These are phyloP conservation scores for Scaptomyza montana DNA, from an alignment of 1,140 invertebrate species.

Conservation along the genomic window DNA sequence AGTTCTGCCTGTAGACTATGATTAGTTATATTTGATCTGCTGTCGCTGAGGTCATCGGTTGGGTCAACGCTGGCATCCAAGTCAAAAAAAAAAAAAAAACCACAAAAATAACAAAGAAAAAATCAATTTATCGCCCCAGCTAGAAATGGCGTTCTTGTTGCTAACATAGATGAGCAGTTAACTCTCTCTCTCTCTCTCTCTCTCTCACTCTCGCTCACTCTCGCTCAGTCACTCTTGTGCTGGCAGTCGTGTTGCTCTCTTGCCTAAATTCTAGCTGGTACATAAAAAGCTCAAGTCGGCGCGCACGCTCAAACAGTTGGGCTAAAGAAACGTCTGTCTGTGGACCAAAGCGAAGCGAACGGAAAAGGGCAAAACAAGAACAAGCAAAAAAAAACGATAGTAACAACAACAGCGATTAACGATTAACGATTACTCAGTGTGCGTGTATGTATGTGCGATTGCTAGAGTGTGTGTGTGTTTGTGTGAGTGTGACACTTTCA, in stretches of 20 bases:
- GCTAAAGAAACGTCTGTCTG: constrained; percentile 72
- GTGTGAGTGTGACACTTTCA: constrained; percentile 6
- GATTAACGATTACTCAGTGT: not conserved
- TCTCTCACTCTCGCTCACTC: constrained; percentile 1
- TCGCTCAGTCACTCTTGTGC: constrained; percentile 6
- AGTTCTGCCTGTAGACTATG: not conserved
- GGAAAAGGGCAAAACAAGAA: constrained; percentile 24
- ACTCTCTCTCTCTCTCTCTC: not conserved
- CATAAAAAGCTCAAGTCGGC: constrained; percentile 78
- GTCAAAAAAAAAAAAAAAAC: not conserved
- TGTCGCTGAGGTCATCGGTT: constrained; percentile 11
- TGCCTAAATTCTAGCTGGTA: constrained; percentile 62
- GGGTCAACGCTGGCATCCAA: constrained; percentile 1
- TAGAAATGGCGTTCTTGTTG: not conserved
- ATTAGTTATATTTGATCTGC: not conserved
- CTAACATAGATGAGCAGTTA: constrained; percentile 1
- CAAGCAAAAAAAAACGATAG: constrained; percentile 5
- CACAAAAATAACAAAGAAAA: not conserved
- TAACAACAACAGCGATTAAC: constrained; percentile 5
- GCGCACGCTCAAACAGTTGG: constrained; percentile 78
- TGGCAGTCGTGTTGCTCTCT: constrained; percentile 13
- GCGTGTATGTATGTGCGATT: not conserved
- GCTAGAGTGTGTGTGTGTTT: constrained; percentile 9
- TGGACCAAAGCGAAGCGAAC: constrained; percentile 60
- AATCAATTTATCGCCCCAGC: constrained; percentile 54